phyloP scores from a whole-genome alignment of 2,797 vertebrate species.

The Coreius guichenoti region DNA sequence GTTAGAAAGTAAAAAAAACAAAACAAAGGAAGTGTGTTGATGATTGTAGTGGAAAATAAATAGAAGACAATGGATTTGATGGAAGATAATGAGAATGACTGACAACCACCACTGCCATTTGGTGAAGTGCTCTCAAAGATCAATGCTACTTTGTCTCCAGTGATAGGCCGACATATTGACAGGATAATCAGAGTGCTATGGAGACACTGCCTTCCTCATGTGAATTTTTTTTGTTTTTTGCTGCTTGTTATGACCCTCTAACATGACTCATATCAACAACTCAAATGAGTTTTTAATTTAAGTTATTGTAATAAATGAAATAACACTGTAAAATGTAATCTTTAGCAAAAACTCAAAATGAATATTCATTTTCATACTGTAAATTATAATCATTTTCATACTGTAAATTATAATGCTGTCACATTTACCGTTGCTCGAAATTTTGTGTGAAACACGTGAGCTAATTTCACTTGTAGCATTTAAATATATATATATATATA shows the following conservation, averaged over 20 bases:
- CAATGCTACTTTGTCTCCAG: constrained; percentile 35
- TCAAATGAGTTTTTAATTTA: not conserved
- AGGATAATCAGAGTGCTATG: not conserved
- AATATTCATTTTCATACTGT: not conserved
- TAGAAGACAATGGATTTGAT: constrained; percentile 38
- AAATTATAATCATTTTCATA: not conserved
- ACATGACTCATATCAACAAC: not conserved
- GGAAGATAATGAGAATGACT: constrained; percentile 44
- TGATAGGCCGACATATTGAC: not conserved
- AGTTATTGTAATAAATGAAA: not conserved
- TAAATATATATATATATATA: too few species aligned
- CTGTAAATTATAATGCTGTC: not conserved
- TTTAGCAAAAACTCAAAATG: not conserved
- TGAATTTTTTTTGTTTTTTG: not conserved
- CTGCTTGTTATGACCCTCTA: not conserved
- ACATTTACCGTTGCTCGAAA: not conserved
- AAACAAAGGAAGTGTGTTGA: constrained; percentile 21
- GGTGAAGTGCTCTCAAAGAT: constrained; percentile 45
- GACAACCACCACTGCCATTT: constrained; percentile 47
- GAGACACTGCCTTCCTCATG: not conserved
- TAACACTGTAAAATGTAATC: not conserved
- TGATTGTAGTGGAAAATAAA: constrained; percentile 13
- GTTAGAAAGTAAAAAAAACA: constrained; percentile 11
- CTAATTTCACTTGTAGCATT: not conserved
- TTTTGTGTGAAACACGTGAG: not conserved